Conservation (phyloP, 1,140 invertebrate species). For the Drosophila ohnishii region DNA sequence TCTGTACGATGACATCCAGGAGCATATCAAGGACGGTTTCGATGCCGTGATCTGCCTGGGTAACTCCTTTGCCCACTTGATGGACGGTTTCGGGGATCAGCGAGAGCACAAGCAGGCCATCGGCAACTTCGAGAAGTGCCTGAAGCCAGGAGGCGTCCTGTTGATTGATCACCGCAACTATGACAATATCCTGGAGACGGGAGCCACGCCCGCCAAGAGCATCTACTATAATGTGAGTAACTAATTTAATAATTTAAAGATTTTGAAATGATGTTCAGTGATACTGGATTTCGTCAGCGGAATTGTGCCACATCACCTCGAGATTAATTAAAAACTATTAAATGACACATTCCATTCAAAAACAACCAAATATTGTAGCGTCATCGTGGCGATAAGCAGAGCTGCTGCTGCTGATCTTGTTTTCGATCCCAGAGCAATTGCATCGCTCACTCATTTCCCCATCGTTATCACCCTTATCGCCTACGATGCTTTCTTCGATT, state of each 20-base stretch:
- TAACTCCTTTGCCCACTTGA: constrained; percentile 94
- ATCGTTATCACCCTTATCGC: constrained; percentile 21
- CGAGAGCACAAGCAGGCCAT: constrained; percentile 90
- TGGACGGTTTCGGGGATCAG: constrained; percentile 90
- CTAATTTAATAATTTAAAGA: neutral
- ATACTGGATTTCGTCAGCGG: neutral
- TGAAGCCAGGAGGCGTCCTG: constrained; percentile 92
- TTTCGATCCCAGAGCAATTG: constrained; percentile 16
- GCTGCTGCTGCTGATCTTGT: constrained; percentile 13
- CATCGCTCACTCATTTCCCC: constrained; percentile 8
- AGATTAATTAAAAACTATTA: constrained; percentile 64
- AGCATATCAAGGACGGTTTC: constrained; percentile 86
- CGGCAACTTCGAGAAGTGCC: constrained; percentile 90
- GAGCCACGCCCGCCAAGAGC: constrained; percentile 89
- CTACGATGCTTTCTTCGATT: constrained; percentile 10
- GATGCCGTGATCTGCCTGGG: constrained; percentile 94
- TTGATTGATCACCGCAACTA: constrained; percentile 95
- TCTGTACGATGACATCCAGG: constrained; percentile 87
- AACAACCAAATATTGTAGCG: constrained; percentile 26
- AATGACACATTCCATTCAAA: constrained; percentile 41
- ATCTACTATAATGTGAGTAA: constrained; percentile 94
- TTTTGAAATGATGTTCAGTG: neutral
- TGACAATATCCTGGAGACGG: constrained; percentile 90
- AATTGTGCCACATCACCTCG: constrained; percentile 11
- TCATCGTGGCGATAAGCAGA: constrained; percentile 53